Percentiles rank a stretch among this genome's conserved stretches.
These are phyloP conservation scores for Hydrotaea diabolus DNA, from an alignment of 2,888 invertebrate genomes.

Conservation along the genomic window DNA sequence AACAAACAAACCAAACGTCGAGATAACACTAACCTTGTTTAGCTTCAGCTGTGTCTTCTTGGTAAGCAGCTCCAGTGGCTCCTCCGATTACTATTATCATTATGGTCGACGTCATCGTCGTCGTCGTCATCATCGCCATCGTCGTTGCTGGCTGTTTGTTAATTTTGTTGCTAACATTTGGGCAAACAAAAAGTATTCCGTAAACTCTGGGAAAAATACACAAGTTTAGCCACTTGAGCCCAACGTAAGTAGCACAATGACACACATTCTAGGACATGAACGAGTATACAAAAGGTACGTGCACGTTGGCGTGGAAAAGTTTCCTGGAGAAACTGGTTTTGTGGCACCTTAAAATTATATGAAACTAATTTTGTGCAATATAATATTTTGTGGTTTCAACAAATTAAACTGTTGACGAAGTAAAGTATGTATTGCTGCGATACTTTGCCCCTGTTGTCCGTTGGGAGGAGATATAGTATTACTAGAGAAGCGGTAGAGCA, in stretches of 20 bases:
- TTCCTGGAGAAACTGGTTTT: background rate
- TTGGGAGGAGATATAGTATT: too few species aligned
- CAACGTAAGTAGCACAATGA: background rate
- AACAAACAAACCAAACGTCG: background rate
- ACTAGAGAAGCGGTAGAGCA: too few species aligned
- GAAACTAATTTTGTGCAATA: too few species aligned
- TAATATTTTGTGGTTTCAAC: too few species aligned
- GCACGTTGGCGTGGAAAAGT: background rate
- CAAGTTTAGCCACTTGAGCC: conserved; percentile 1
- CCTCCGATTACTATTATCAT: background rate
- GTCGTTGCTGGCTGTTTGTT: background rate
- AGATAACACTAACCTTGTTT: conserved; percentile 1
- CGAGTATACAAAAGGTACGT: background rate
- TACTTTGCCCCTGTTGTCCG: too few species aligned
- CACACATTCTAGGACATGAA: background rate
- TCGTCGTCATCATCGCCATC: too few species aligned
- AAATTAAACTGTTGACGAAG: too few species aligned
- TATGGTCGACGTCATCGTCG: too few species aligned
- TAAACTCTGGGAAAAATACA: background rate
- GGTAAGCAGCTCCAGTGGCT: background rate
- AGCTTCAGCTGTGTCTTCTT: background rate
- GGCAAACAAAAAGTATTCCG: background rate
- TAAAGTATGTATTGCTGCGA: too few species aligned
- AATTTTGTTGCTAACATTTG: background rate
- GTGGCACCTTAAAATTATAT: too few species aligned